A percentile compares a stretch with the other conserved stretches of the same genome.
Evolutionary conservation across 2,797 vertebrate genomes (phyloP).

Genomic region (Philypnodon macrostomus): DNA sequence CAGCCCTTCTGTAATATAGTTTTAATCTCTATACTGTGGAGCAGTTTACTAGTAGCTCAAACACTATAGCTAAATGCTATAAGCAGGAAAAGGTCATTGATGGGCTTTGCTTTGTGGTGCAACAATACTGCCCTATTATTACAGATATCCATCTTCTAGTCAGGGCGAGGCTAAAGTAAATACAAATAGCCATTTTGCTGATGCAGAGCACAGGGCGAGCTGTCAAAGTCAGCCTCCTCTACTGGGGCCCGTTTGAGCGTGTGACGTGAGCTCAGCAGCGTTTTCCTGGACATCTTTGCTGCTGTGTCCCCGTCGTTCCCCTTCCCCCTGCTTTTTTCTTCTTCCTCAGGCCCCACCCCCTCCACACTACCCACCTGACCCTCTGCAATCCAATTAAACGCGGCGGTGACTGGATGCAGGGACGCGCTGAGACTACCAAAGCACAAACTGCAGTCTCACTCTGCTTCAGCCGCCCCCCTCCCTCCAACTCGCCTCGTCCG

Average conservation of each 20-base stretch:
- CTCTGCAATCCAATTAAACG: constrained; percentile 66
- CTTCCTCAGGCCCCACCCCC: constrained; percentile 17
- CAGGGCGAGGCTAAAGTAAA: constrained; percentile 18
- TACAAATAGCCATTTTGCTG: constrained; percentile 60
- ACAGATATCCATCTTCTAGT: neutral
- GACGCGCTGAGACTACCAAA: constrained; percentile 70
- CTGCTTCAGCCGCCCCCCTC: constrained; percentile 57
- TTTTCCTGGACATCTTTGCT: constrained; percentile 56
- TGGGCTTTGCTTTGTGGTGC: neutral
- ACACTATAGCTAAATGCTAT: neutral
- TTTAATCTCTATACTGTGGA: too few species aligned
- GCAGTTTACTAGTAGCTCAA: neutral
- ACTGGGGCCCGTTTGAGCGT: constrained; percentile 13
- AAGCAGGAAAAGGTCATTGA: constrained; percentile 1
- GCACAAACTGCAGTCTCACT: constrained; percentile 75
- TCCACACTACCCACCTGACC: constrained; percentile 36
- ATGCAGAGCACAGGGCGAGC: constrained; percentile 45
- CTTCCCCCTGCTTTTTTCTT: constrained; percentile 50
- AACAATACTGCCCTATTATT: constrained; percentile 1
- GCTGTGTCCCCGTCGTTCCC: constrained; percentile 61
- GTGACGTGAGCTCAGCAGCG: constrained; percentile 57
- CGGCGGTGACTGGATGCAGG: constrained; percentile 51
- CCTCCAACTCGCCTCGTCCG: constrained; percentile 56
- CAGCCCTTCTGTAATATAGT: too few species aligned
- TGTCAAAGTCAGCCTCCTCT: constrained; percentile 54